These are phyloP conservation scores for Antennarius striatus DNA, from an alignment of 2,113 vertebrate species.

Conservation along the genomic window DNA sequence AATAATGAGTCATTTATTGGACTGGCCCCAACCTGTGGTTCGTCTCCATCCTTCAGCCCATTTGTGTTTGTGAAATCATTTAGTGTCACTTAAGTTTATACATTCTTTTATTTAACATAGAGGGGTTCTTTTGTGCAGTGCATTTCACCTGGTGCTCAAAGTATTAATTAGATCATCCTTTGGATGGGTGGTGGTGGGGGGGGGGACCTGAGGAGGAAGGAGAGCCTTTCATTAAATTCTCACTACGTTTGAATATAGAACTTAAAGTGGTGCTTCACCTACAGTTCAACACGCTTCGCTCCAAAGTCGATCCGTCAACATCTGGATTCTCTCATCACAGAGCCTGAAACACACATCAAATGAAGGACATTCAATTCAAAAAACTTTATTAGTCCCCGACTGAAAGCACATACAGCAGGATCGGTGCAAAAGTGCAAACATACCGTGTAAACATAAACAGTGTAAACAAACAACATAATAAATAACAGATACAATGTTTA, in stretches of 20 bases:
- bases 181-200: constrained; percentile 10
- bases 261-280: constrained; percentile 26
- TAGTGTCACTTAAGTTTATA: constrained; percentile 32
- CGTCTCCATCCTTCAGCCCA: constrained; percentile 37
- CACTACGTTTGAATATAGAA: neutral
- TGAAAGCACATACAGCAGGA: no score
- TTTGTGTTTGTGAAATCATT: constrained; percentile 8
- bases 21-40: constrained; percentile 61
- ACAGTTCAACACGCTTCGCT: constrained; percentile 56
- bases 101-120: constrained; percentile 23
- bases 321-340: constrained; percentile 50
- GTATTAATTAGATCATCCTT: constrained; percentile 26
- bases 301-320: constrained; percentile 50
- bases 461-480: no score
- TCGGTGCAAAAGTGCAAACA: neutral
- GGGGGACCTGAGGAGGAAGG: constrained; percentile 51
- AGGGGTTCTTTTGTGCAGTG: constrained; percentile 53
- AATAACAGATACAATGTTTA: no score
- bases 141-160: constrained; percentile 66
- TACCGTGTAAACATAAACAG: neutral
- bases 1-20: constrained; percentile 69
- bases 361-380: neutral
- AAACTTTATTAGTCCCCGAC: no score
- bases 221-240: neutral
- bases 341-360: constrained; percentile 29